Conservation (phyloP, 92 coral and sea anemone genomes). For the Galaxea fascicularis region DNA sequence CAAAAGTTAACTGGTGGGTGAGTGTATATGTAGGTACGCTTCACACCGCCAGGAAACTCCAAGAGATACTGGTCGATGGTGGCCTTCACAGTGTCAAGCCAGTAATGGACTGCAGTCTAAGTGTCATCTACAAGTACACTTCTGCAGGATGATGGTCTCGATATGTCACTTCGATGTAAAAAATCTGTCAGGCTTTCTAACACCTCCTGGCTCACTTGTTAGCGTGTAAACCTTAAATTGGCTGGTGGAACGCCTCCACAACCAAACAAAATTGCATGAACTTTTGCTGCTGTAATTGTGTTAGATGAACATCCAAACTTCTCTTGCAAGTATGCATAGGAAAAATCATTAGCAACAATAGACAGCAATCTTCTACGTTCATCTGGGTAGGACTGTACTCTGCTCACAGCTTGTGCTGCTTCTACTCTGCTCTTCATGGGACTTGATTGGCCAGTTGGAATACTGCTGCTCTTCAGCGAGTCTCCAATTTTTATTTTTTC, state of each 20-base stretch:
- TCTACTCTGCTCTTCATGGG: slow-evolving; percentile 43
- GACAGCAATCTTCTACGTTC: too few relatives aligned
- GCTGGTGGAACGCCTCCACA: slow-evolving; percentile 57
- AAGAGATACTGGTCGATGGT: slow-evolving; percentile 32
- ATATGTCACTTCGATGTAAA: slow-evolving; percentile 38
- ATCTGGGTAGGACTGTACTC: too few relatives aligned
- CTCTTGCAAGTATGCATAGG: too few relatives aligned
- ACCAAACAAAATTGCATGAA: slow-evolving; percentile 55
- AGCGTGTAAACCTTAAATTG: slow-evolving; percentile 22
- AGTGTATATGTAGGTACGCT: slow-evolving; percentile 38
- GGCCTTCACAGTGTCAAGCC: slow-evolving; percentile 48
- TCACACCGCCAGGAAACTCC: slow-evolving; percentile 30
- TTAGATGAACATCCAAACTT: too few relatives aligned
- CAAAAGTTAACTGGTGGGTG: slow-evolving; percentile 37
- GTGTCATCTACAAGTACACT: slow-evolving; percentile 54
- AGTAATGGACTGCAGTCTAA: slow-evolving; percentile 59
- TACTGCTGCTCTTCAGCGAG: too few relatives aligned
- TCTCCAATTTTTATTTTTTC: too few relatives aligned
- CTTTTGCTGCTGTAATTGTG: slow-evolving; percentile 64
- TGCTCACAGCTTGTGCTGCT: too few relatives aligned
- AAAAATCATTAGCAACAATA: too few relatives aligned
- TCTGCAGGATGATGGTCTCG: too few relatives aligned
- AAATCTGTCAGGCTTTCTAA: slow-evolving; percentile 51
- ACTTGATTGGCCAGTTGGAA: neutral
- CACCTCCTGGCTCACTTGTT: slow-evolving; percentile 39